Percentiles rank a stretch among this genome's conserved stretches.
Conservation (phyloP, 2,113 vertebrate species). For the Rhea pennata region DNA sequence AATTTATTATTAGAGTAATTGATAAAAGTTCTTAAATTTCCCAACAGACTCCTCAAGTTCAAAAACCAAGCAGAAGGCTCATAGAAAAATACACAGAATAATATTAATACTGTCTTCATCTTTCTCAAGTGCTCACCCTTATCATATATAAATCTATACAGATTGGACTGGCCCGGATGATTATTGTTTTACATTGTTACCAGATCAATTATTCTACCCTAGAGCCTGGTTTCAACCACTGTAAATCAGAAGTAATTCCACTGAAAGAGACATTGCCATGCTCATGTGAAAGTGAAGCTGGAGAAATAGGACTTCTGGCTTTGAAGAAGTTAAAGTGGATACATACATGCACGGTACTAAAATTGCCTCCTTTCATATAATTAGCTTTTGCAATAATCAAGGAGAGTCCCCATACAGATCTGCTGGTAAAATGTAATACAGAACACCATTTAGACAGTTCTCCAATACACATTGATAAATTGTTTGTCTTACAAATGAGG, state of each 20-base stretch:
- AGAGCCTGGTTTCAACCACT: background rate
- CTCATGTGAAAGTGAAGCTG: background rate
- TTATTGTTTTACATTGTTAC: constrained; percentile 24
- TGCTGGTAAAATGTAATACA: background rate
- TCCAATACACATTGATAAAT: background rate
- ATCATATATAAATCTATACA: constrained; percentile 15
- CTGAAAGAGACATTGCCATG: background rate
- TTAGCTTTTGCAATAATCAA: background rate
- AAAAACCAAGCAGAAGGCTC: constrained; percentile 17
- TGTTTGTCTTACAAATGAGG: background rate
- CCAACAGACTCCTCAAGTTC: constrained; percentile 34
- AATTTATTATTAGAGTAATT: constrained; percentile 71
- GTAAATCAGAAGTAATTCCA: constrained; percentile 17
- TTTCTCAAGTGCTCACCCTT: constrained; percentile 5
- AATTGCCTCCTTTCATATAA: background rate
- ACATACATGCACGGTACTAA: background rate
- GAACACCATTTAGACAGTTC: background rate
- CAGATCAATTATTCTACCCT: constrained; percentile 17
- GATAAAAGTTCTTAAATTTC: constrained; percentile 64
- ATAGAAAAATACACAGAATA: constrained; percentile 9
- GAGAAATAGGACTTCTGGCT: background rate
- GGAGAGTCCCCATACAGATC: background rate
- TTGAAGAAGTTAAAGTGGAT: background rate
- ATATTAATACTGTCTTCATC: constrained; percentile 28
- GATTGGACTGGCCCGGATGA: background rate